Evolutionary conservation across 2,888 invertebrate species (phyloP).

Genomic region (Amblyjoppa fuscipennis): DNA sequence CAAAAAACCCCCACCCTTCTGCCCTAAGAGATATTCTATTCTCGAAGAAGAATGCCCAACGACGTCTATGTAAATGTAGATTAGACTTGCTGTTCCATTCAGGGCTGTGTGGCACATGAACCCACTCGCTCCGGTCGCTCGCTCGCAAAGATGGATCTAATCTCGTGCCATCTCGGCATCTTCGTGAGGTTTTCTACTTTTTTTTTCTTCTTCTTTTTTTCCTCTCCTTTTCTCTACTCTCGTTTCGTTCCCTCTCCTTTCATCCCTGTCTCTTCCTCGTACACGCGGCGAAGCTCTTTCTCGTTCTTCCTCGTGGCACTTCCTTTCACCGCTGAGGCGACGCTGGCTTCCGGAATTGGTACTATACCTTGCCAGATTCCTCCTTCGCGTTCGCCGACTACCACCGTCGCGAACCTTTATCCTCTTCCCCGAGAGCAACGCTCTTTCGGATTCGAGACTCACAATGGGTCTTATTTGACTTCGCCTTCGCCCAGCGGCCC

Average conservation of each 20-base stretch:
- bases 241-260: neutral
- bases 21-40: slow-evolving; percentile 72
- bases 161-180: slow-evolving; percentile 71
- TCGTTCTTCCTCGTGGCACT: slow-evolving; percentile 21
- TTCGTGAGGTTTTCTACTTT: slow-evolving; percentile 12
- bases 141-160: slow-evolving; percentile 72
- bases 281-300: slow-evolving; percentile 6
- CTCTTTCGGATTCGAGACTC: slow-evolving; percentile 54
- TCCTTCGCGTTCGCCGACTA: neutral
- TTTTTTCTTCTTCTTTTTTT: slow-evolving; percentile 22
- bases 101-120: slow-evolving; percentile 54
- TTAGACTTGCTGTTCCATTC: slow-evolving; percentile 72
- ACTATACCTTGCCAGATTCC: slow-evolving; percentile 16
- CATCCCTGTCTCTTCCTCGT: slow-evolving; percentile 13
- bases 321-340: slow-evolving; percentile 25
- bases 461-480: slow-evolving; percentile 67
- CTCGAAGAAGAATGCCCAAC: slow-evolving; percentile 73
- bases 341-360: slow-evolving; percentile 37
- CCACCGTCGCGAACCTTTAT: slow-evolving; percentile 24
- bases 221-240: slow-evolving; percentile 25
- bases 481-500: slow-evolving; percentile 17
- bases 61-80: slow-evolving; percentile 77
- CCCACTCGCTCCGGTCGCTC: slow-evolving; percentile 44
- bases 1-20: neutral
- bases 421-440: slow-evolving; percentile 42